Evolutionary conservation across 2,888 invertebrate genomes (phyloP).

Genomic region (Hydropsyche betteni): DNA sequence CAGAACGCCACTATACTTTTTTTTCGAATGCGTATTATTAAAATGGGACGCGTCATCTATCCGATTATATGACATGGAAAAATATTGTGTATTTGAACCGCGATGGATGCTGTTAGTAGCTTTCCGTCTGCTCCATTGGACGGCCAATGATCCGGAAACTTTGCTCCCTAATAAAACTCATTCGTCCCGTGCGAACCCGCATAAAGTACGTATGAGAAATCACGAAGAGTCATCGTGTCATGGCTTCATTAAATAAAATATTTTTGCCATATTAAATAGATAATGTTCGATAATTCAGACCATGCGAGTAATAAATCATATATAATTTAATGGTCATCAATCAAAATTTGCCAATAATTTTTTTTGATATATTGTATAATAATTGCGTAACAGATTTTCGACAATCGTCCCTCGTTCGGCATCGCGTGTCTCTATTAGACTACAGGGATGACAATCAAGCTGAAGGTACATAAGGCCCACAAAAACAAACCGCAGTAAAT

Average conservation of each 20-base stretch:
- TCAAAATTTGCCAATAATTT: neutral
- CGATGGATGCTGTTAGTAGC: slow-evolving; percentile 35
- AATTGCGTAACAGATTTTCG: slow-evolving; percentile 6
- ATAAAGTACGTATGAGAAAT: slow-evolving; percentile 20
- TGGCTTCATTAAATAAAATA: neutral
- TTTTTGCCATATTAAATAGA: too few relatives aligned
- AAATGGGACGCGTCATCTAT: slow-evolving; percentile 1
- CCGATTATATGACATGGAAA: slow-evolving; percentile 32
- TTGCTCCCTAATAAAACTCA: slow-evolving; percentile 44
- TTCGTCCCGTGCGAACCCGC: slow-evolving; percentile 24
- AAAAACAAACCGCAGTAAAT: slow-evolving; percentile 32
- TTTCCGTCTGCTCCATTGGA: slow-evolving; percentile 44
- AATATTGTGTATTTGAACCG: slow-evolving; percentile 35
- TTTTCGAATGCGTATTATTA: neutral
- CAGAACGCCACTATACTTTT: neutral
- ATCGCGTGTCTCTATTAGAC: neutral
- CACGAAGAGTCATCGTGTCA: neutral
- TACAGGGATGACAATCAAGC: slow-evolving; percentile 8
- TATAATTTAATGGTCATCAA: neutral
- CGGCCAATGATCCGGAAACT: slow-evolving; percentile 46
- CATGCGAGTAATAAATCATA: neutral
- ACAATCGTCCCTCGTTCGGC: neutral
- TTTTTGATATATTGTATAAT: slow-evolving; percentile 2
- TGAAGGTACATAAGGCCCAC: neutral
- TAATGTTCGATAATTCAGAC: too few relatives aligned